Base-by-base conservation (phyloP, 2,797 vertebrate species). In the Spea hammondii region DNA sequence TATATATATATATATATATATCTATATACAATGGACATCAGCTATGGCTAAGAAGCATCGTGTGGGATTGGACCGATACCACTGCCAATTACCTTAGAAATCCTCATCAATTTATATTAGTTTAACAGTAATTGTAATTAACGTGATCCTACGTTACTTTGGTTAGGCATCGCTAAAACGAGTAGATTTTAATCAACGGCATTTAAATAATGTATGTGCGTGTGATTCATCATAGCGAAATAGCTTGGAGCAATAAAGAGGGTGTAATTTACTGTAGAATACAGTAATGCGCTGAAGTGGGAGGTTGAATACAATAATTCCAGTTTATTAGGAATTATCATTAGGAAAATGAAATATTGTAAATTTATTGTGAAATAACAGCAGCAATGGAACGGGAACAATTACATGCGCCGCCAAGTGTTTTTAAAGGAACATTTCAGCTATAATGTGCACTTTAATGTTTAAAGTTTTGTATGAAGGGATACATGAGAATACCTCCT, bases 41-140 rank as follows among this genome's bases (percentile, higher is more conserved):
- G 49, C 17, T 46, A 7, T 65, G 53, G 46, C 11, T 48, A 9
- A 65, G 44, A 17, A 6, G 11, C 66, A 64, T 48, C 12, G 49
- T 44, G 62, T 75, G 46, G 50, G 44, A 77, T 5, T 67, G 45
- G 50, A 69, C 50, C 45, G 8, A 62, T 44, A 50, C 54, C 73
- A 74, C n/a, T 65, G 14, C 48, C 53, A 66, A 11, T 50, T 44
- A 44, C 72, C 32, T 17, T 73, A 59, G 14, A 74, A 65, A 74
- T 65, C 4, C 57, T 74, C 11, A 53, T 74, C 60, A 65, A 74
- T 74, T 14, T 10, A 65, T 74, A 51, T 74, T 65, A 62, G 72
- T 65, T 51, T 51, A 74, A 74, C 60, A 53, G 60, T 74, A 74
- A 74, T 51, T 64, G 62, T 54, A 74, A 74, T 65, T 65, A 53